Evolutionary conservation across 1,140 invertebrate genomes (phyloP).

Genomic region (Drosophila repletoides): DNA sequence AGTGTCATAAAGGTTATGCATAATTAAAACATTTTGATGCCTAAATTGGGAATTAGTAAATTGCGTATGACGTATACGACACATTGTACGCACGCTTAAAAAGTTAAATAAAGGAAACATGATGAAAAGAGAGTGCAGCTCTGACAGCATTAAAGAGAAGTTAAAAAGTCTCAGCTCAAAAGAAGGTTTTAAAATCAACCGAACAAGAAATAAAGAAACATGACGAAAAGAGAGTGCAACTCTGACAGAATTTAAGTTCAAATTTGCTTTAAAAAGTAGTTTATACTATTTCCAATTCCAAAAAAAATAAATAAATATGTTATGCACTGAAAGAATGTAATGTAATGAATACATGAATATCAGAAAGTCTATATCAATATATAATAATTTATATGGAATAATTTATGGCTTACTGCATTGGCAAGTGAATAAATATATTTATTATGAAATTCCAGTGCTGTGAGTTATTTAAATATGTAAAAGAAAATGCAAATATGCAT

Average conservation of each 20-base stretch:
- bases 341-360: background rate
- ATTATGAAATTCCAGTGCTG: background rate
- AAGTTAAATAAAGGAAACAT: no score
- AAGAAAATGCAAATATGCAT: background rate
- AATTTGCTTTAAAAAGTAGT: background rate
- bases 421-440: background rate
- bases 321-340: background rate
- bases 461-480: constrained; percentile 12
- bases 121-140: background rate
- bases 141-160: constrained; percentile 1
- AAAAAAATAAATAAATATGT: background rate
- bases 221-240: background rate
- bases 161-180: no score
- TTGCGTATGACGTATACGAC: constrained; percentile 27
- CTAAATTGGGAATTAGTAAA: constrained; percentile 58
- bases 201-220: no score
- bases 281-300: background rate
- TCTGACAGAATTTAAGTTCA: background rate
- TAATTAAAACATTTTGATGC: constrained; percentile 65
- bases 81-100: background rate
- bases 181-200: background rate
- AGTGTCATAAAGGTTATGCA: constrained; percentile 63
- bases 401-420: no score
- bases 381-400: no score
- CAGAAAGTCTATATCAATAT: no score